Conservation (phyloP, 2,113 vertebrate genomes). For the Sarotherodon lohbergeri region DNA sequence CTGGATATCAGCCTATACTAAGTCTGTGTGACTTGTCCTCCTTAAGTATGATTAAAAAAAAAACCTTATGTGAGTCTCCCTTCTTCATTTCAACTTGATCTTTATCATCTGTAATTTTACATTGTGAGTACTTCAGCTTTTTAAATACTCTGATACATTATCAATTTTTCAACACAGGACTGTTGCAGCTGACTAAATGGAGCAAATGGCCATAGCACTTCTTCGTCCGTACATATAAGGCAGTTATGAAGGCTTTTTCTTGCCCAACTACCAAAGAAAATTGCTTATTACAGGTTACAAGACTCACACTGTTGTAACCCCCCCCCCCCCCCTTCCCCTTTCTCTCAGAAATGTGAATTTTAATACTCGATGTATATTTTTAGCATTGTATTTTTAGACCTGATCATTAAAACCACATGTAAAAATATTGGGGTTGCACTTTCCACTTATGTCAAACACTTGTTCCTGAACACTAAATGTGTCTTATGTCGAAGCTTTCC, state of each 20-base stretch:
- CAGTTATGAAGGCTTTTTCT: not conserved
- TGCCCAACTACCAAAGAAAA: not conserved
- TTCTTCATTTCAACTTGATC: not conserved
- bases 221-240: not conserved
- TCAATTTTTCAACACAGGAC: not conserved
- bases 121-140: accelerated
- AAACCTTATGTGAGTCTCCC: not conserved
- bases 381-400: not conserved
- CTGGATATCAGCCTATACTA: not conserved
- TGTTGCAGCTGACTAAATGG: not conserved
- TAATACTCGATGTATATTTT: not conserved
- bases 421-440: not conserved
- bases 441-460: not conserved
- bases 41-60: accelerated
- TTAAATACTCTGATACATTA: not conserved
- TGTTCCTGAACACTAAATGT: not conserved
- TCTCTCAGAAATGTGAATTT: not conserved
- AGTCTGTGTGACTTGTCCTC: not conserved
- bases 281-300: not conserved
- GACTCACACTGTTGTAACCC: not conserved
- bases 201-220: not conserved
- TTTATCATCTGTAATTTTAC: not conserved
- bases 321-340: not conserved
- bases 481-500: not conserved
- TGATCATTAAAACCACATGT: not conserved